These are phyloP conservation scores for Tiaroga cobitis DNA, from an alignment of 2,797 vertebrate genomes.

Conservation along the genomic window DNA sequence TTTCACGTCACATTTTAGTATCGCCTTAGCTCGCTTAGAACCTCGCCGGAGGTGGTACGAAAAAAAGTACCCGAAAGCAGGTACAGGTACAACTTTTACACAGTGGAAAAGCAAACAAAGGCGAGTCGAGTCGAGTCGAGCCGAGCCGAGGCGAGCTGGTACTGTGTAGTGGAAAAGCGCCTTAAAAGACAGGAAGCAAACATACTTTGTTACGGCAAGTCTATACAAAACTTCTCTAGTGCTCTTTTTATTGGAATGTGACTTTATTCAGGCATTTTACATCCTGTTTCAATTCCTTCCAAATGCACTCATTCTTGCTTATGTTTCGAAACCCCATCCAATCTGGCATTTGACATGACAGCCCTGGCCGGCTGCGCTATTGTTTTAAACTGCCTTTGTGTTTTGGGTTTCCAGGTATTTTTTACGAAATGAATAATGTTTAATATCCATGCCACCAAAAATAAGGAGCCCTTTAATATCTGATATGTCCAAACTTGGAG, in stretches of 20 bases:
- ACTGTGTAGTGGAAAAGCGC: too few species aligned
- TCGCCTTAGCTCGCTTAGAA: too few species aligned
- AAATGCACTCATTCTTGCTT: constrained; percentile 27
- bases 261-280: constrained; percentile 33
- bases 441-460: constrained; percentile 61
- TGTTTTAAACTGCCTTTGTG: constrained; percentile 38
- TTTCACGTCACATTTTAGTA: too few species aligned
- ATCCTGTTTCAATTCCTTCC: constrained; percentile 40
- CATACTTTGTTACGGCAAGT: background rate
- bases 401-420: constrained; percentile 48
- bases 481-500: constrained; percentile 59
- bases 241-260: constrained; percentile 18
- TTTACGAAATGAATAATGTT: constrained; percentile 40
- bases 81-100: too few species aligned
- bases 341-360: constrained; percentile 24
- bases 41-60: too few species aligned
- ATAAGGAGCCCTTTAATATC: constrained; percentile 55
- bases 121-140: too few species aligned
- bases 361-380: background rate
- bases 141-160: too few species aligned
- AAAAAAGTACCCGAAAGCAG: too few species aligned
- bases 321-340: constrained; percentile 21
- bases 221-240: constrained; percentile 1
- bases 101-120: too few species aligned
- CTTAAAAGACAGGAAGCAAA: constrained; percentile 18